Conservation (phyloP, 2,797 vertebrate genomes). For the Pangasius larnaudii region DNA sequence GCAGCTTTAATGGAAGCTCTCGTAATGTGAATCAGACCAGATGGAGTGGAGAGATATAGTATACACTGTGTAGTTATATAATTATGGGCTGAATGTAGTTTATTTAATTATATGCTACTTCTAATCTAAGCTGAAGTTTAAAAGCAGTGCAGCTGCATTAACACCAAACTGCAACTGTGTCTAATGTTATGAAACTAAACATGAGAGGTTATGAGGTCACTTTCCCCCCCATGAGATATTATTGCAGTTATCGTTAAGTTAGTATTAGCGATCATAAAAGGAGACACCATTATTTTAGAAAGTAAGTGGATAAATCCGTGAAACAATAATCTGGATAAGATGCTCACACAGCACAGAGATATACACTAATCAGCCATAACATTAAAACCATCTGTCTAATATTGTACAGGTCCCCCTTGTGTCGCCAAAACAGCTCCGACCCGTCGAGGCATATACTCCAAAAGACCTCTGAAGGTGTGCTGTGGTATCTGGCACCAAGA, state of each 20-base stretch:
- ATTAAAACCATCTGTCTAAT: no score
- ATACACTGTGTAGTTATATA: slow-evolving; percentile 34
- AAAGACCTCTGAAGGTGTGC: no score
- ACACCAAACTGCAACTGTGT: background rate
- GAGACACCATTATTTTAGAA: background rate
- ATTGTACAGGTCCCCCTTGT: no score
- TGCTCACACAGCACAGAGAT: background rate
- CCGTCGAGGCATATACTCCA: no score
- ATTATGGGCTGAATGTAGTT: slow-evolving; percentile 41
- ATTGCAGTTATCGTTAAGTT: background rate
- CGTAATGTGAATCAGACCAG: slow-evolving; percentile 40
- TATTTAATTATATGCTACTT: slow-evolving; percentile 46
- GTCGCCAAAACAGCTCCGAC: no score
- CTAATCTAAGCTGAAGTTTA: slow-evolving; percentile 41
- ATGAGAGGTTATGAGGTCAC: background rate
- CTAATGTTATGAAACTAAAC: background rate
- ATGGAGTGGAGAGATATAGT: slow-evolving; percentile 34
- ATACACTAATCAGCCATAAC: no score
- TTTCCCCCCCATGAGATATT: background rate
- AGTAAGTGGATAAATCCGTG: background rate
- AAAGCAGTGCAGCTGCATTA: slow-evolving; percentile 6
- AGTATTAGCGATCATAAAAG: background rate
- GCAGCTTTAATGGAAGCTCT: slow-evolving; percentile 54
- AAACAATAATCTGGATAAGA: background rate
- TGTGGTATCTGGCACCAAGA: no score